These are phyloP conservation scores for Lepidostoma basale DNA, from an alignment of 1,140 invertebrate genomes.

Conservation along the genomic window DNA sequence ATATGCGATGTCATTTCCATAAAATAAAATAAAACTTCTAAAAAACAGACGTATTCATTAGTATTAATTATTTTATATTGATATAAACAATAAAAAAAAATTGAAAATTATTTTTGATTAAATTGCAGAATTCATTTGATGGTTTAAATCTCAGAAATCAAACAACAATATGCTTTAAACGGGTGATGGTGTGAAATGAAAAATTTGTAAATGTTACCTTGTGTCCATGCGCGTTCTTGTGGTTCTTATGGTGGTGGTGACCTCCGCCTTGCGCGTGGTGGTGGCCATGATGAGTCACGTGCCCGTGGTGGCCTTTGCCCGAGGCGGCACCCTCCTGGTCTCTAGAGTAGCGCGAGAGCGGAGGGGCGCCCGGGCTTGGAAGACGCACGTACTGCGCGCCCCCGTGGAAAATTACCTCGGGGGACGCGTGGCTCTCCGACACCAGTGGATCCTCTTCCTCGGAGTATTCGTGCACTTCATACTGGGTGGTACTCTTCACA, in stretches of 20 bases:
- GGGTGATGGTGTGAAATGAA: too few species aligned
- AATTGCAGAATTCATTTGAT: too few species aligned
- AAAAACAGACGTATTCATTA: too few species aligned
- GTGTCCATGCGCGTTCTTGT: slow-evolving; percentile 8
- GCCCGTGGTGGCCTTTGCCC: slow-evolving; percentile 3
- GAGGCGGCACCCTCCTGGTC: slow-evolving; percentile 26
- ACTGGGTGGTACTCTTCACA: slow-evolving; percentile 56
- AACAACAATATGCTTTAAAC: too few species aligned
- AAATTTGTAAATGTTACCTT: slow-evolving; percentile 23
- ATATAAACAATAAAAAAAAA: too few species aligned
- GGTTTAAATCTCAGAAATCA: too few species aligned
- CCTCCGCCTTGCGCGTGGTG: slow-evolving; percentile 28
- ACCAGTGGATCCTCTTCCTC: slow-evolving; percentile 53
- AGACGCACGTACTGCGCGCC: slow-evolving; percentile 40
- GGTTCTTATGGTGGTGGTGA: slow-evolving; percentile 1
- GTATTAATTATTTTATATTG: too few species aligned
- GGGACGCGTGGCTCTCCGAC: slow-evolving; percentile 46
- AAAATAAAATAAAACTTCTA: too few species aligned
- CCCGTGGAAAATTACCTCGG: slow-evolving; percentile 22
- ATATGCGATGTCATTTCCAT: too few species aligned
- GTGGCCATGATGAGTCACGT: background rate
- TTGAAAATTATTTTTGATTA: too few species aligned
- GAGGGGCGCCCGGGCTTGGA: slow-evolving; percentile 51
- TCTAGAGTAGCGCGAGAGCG: slow-evolving; percentile 47
- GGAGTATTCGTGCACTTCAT: slow-evolving; percentile 59